Evolutionary conservation across 2,888 invertebrate genomes (phyloP), one percentile per base, ranked within the genome.

Genomic region (Chorisops tibialis): DNA sequence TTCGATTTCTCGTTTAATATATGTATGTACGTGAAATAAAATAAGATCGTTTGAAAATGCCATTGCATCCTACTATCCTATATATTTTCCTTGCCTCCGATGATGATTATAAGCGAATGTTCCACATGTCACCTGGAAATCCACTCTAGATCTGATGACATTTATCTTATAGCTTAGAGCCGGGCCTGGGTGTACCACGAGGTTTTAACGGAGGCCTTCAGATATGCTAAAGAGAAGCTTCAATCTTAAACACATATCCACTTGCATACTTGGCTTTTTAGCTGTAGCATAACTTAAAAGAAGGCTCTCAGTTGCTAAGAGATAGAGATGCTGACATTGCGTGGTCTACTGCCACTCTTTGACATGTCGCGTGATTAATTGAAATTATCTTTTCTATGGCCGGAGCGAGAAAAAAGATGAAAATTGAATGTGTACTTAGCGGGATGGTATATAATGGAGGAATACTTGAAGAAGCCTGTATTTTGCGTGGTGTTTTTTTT

Each of bases 311-410:
- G 30, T 30, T 9, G 30, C 30, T 30, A 30, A 9, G 7, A 30
- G 50, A 50, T 50, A 35, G 35, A 50, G 50, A 50, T 50, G 50
- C 50, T 30, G 21, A 50, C 35, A 21, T 50, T 50, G 50, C 50
- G 62, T 63, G 62, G 62, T 63, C 59, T 47, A 59, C 47, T 63
- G 59, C 62, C 59, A 63, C 59, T 63, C 59, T 63, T 63, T 63
- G 62, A 63, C 62, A 63, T 45, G 51, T 63, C 51, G 62, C 59
- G 62, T 63, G 62, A 50, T 50, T 50, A 50, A 50, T 50, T 50
- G 50, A 50, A 50, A 50, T 50, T 50, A 50, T 37, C 50, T 50
- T 18, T 16, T n/a, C 14, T 50, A 19, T 7, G 1, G 30, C n/a
- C n/a, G n/a, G n/a, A n/a, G n/a, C n/a, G n/a, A n/a, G 9, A 30